Base-by-base conservation (phyloP, 2,888 invertebrate species). In the Melieria picta region DNA sequence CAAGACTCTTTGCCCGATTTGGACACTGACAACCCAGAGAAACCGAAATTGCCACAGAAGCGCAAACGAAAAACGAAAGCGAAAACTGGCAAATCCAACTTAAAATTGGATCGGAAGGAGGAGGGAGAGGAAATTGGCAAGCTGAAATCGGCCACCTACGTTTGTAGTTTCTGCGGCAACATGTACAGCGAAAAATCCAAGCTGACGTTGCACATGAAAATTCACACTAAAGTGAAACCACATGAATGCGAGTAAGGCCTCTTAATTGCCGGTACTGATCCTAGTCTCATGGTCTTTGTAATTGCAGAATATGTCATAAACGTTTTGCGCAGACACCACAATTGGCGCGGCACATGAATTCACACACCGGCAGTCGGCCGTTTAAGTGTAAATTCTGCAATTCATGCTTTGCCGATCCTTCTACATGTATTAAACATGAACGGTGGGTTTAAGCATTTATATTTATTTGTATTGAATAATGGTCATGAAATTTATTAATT, bases 381-480 rank as follows among this genome's bases (percentile, higher is more conserved):
- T 86, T 84, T 65, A 81, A 82, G 48, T 86, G 86, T 57, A 80
- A 82, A 46, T 85, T 76, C 71, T 86, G 86, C 65, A 77, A 80
- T n/a, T 78, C 85, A 4, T 77, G 81, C 16, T 86, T 86, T 72
- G 84, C 83, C 1, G 86, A 86, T 79, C 85, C 85, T 4, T 86
- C 86, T 0, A 86, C 85, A 3, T 78, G 85, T 7, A 85, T 84
- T 4, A 86, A 86, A 73, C 86, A 86, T 72, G 80, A 85, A 76
- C 78, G 86, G 84, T 85, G 74, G 60, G 43, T 62, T 57, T 48
- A 11, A 3, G 4, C 7, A 50, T 56, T 13, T 46, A 46, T 42
- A 7, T 6, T 65, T 65, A 4, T 52, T 43, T 65, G 0, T 55
- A 47, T 5, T 10, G 5, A 58, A 67, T 66, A 4, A 48, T 30